These are phyloP conservation scores for Procavia capensis DNA, from an alignment of 2,113 vertebrate genomes.

Conservation along the genomic window DNA sequence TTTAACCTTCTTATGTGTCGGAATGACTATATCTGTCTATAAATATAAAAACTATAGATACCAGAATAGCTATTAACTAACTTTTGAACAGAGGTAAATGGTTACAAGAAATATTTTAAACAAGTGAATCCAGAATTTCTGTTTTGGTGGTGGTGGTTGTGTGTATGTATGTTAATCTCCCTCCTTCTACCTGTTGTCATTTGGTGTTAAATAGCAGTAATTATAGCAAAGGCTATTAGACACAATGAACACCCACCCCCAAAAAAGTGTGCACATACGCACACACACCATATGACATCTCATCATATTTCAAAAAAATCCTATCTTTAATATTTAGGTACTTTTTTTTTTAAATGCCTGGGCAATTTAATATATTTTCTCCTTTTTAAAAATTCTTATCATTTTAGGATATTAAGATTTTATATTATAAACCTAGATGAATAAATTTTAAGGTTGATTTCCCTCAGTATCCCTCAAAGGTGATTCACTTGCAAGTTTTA, in stretches of 20 bases:
- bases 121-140: background rate
- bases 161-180: background rate
- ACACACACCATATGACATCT: background rate
- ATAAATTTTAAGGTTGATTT: slow-evolving; percentile 35
- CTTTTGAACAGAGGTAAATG: background rate
- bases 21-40: background rate
- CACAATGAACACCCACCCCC: too few relatives aligned
- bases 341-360: background rate
- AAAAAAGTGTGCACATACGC: too few relatives aligned
- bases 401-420: slow-evolving; percentile 40
- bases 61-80: background rate
- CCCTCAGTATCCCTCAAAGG: background rate
- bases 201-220: background rate
- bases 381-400: background rate
- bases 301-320: background rate
- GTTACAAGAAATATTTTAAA: slow-evolving; percentile 20
- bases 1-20: background rate
- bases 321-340: background rate
- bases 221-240: background rate
- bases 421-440: background rate
- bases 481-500: background rate
- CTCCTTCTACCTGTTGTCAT: background rate
- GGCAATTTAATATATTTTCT: background rate
- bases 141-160: background rate
- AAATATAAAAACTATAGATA: background rate